Percentiles rank a stretch among this genome's conserved stretches.
Conservation (phyloP, 1,140 invertebrate species). For the Pseudomyrmex gracilis region DNA sequence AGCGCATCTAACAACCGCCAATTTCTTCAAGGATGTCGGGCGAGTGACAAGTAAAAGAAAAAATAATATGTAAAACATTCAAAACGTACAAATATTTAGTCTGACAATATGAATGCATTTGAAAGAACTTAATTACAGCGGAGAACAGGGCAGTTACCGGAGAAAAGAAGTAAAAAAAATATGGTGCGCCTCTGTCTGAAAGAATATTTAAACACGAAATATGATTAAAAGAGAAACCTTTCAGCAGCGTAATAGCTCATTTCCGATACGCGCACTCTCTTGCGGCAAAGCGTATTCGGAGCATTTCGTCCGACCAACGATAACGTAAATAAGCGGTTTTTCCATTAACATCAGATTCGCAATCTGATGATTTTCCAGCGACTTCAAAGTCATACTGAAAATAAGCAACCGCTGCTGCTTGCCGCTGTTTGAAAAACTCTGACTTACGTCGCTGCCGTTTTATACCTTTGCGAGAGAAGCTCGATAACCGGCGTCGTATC, state of each 20-base stretch:
- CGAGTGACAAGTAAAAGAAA: background rate
- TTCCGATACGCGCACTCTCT: conserved; percentile 42
- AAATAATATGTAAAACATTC: background rate
- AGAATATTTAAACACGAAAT: conserved; percentile 48
- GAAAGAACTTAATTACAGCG: conserved; percentile 41
- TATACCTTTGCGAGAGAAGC: conserved; percentile 40
- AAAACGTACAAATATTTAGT: background rate
- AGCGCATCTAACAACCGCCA: background rate
- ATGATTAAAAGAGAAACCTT: conserved; percentile 37
- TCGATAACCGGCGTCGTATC: conserved; percentile 16
- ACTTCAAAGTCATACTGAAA: conserved; percentile 35
- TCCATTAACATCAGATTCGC: conserved; percentile 47
- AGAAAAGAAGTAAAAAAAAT: conserved; percentile 8
- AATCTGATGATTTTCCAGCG: conserved; percentile 39
- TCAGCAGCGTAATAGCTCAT: conserved; percentile 52
- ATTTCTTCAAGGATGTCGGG: background rate
- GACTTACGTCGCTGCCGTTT: conserved; percentile 25
- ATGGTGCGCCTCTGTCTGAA: background rate
- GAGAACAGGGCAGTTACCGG: background rate
- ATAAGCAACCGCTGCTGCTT: conserved; percentile 32
- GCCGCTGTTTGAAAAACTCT: conserved; percentile 26
- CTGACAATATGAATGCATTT: conserved; percentile 4
- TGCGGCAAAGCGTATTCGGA: conserved; percentile 26
- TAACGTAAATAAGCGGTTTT: conserved; percentile 47
- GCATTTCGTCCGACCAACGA: conserved; percentile 2